Evolutionary conservation across 2,113 vertebrate genomes (phyloP), one percentile per base, ranked within the genome.

Genomic region (Phocoena sinus): DNA sequence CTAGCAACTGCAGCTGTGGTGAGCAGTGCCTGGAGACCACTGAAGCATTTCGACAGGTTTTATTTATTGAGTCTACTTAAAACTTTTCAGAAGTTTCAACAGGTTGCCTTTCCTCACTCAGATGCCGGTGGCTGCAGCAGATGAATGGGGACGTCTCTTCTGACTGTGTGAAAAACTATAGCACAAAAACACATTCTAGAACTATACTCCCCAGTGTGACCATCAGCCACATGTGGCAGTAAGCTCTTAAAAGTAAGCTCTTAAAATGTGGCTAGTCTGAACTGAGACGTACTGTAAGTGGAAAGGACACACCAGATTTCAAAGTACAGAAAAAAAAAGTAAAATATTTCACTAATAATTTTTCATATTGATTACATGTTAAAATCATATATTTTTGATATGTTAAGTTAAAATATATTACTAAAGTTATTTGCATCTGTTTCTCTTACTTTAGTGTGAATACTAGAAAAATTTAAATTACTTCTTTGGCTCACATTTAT

Each of bases 351-450:
- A 31, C 56, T 25, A 79, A 76, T 70, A 28, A 84, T 9, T 83
- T 82, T 93, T 62, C 38, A 38, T 36, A 28, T 18, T 23, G 25
- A 67, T 71, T 50, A 28, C 10, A 68, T 81, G 28, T 47, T 77
- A 14, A 95, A 68, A 91, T n/a, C 0, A 58, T 77, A 14, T 23
- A 91, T 15, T 65, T 95, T 79, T 36, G 17, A 44, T 70, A 53
- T 65, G 79, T 90, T 93, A 65, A 92, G 3, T 47, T 91, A 74
- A 97, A 96, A 80, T 31, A 50, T n/a, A 38, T 77, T 74, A 85
- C 50, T 65, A 44, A 70, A 82, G 62, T 63, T 81, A 82, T 86
- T 89, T 89, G 74, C 21, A 41, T 11, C 18, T 20, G 3, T 74
- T 89, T 62, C 15, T 73, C 38, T 87, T 82, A 63, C 2, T 6